Conservation (phyloP, 2,113 vertebrate species). For the Heterochromis multidens region DNA sequence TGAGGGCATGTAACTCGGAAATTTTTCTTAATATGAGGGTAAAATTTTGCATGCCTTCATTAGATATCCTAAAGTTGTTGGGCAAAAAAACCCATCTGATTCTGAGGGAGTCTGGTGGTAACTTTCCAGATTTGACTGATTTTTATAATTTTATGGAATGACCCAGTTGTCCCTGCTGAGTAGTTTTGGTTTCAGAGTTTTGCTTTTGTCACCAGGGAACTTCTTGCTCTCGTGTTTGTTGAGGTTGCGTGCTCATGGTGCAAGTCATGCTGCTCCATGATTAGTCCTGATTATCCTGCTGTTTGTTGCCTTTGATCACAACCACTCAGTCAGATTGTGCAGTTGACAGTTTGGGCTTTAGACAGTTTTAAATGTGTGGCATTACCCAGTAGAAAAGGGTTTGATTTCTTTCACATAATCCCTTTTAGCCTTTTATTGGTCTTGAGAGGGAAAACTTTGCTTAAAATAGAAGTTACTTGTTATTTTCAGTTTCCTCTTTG, state of each 20-base stretch:
- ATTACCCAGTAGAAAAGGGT: neutral
- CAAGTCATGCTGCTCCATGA: neutral
- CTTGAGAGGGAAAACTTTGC: neutral
- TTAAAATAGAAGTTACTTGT: neutral
- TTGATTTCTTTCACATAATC: neutral
- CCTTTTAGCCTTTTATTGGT: neutral
- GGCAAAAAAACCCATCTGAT: neutral
- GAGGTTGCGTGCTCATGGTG: neutral
- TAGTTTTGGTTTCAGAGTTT: neutral
- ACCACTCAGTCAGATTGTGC: neutral
- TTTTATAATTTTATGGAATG: too few species aligned
- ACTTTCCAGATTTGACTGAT: neutral
- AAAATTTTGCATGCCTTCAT: neutral
- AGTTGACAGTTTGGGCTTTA: neutral
- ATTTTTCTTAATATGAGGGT: fast-evolving
- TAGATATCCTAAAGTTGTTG: fast-evolving
- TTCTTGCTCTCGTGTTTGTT: neutral
- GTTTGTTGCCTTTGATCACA: constrained; percentile 30
- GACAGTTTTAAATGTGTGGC: neutral
- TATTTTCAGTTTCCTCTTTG: constrained; percentile 3
- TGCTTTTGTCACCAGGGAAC: neutral
- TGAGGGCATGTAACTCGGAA: fast-evolving
- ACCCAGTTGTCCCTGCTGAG: too few species aligned
- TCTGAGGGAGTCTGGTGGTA: neutral
- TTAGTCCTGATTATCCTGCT: constrained; percentile 31